phyloP scores from a whole-genome alignment of 2,888 invertebrate species.

The Raillietiella orientalis region DNA sequence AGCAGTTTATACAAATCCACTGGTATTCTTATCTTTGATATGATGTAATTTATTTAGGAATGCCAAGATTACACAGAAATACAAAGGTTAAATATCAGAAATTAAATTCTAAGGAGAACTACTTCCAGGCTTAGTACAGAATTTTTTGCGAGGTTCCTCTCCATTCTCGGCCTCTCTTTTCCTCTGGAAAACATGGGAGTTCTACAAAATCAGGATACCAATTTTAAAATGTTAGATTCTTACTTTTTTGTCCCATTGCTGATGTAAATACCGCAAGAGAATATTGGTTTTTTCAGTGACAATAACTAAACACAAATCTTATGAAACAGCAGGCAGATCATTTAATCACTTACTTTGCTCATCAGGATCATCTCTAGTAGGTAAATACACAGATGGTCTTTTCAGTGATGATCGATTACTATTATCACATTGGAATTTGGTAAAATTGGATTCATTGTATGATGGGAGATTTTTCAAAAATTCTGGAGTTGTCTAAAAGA shows the following conservation, averaged over 20 bases:
- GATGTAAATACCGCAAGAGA: slow-evolving; percentile 62
- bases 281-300: slow-evolving; percentile 87
- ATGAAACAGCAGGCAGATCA: slow-evolving; percentile 2
- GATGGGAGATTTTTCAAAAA: slow-evolving; percentile 71
- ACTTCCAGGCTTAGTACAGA: too few relatives aligned
- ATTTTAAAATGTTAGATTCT: too few relatives aligned
- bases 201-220: too few relatives aligned
- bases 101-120: too few relatives aligned
- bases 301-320: slow-evolving; percentile 31
- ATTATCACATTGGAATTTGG: slow-evolving; percentile 31
- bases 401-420: slow-evolving; percentile 29
- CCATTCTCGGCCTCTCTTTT: too few relatives aligned
- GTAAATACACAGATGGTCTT: slow-evolving; percentile 63
- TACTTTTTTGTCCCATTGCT: slow-evolving; percentile 82
- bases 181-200: too few relatives aligned
- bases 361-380: slow-evolving; percentile 66
- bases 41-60: too few relatives aligned
- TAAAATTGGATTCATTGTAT: slow-evolving; percentile 64
- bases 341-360: slow-evolving; percentile 38
- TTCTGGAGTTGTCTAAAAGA: slow-evolving; percentile 22
- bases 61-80: too few relatives aligned
- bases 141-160: too few relatives aligned
- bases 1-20: too few relatives aligned
- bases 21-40: too few relatives aligned
- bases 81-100: too few relatives aligned